Conservation (phyloP, 2,797 vertebrate species). For the Enteromius trimaculatus region DNA sequence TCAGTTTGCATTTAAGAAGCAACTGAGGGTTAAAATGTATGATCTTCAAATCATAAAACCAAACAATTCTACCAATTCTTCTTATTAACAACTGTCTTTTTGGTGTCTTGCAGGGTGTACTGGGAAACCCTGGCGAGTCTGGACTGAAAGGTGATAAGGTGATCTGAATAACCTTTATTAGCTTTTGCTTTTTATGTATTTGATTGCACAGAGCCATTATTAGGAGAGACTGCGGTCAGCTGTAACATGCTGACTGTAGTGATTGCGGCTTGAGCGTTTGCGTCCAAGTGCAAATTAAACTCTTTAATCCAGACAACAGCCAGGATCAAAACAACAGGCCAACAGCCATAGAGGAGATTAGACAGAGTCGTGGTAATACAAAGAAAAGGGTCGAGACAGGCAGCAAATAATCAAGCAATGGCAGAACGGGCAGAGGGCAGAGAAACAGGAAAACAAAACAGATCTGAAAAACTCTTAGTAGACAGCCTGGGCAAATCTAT, state of each 20-base stretch:
- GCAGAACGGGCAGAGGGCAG: too few relatives aligned
- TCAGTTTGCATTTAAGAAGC: neutral
- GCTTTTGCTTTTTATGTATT: conserved; percentile 63
- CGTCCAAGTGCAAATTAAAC: too few relatives aligned
- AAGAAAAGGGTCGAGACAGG: too few relatives aligned
- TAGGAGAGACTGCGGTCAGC: neutral
- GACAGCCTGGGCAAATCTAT: too few relatives aligned
- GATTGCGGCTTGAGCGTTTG: too few relatives aligned
- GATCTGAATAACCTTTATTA: conserved; percentile 91
- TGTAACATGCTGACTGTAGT: neutral
- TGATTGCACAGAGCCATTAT: neutral
- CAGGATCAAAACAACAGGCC: too few relatives aligned
- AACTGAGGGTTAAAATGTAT: neutral
- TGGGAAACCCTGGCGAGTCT: conserved; percentile 91
- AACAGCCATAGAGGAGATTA: too few relatives aligned
- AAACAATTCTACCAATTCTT: neutral
- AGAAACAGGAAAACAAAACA: too few relatives aligned
- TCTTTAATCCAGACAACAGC: too few relatives aligned
- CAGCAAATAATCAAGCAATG: too few relatives aligned
- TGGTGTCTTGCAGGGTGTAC: conserved; percentile 83
- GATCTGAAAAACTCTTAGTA: too few relatives aligned
- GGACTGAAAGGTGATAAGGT: conserved; percentile 99
- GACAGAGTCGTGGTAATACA: too few relatives aligned
- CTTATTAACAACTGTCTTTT: conserved; percentile 35
- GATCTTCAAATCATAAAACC: neutral